Base-by-base conservation (phyloP, 2,888 invertebrate genomes). In the Tubiluchus corallicola region DNA sequence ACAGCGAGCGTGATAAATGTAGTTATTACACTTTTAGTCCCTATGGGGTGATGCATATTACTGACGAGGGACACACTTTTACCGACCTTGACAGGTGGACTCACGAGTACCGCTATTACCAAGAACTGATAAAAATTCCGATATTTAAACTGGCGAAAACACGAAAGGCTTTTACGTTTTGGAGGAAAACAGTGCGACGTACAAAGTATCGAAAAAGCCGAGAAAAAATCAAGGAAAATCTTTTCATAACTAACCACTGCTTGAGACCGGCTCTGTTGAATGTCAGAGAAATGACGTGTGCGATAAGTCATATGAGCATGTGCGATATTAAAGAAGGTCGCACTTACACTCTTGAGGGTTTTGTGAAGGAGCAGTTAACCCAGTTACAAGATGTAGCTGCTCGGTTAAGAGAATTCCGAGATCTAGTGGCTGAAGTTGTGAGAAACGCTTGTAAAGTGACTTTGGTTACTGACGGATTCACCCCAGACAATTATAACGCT, bases 21-120 rank as follows among this genome's bases (percentile, higher is more conserved):
- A 78, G 81, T 55, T 82, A 76, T 59, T 75, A 80, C 55, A 87
- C 85, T 0, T 77, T 88, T 52, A 82, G 85, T 51, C 67, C 73
- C 2, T 74, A 76, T 56, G 88, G 87, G 1, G 81, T 85, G 0
- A 77, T 82, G n/a, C 78, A 80, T 71, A 13, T 62, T 53, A 52
- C 46, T 15, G 62, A 62, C 21, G 74, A 72, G 44, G 83, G 83
- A 59, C 77, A 79, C 63, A 74, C 75, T 13, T 85, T 82, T 57
- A 82, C 82, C 0, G 73, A 77, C 5, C 67, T 87, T 3, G 71
- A 75, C 17, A 70, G 75, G 48, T 87, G 84, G 84, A 79, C 82
- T 58, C 74, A 74, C 47, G 84, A 85, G 58, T 84, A 82, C 55
- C 73, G 72, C n/a, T 75, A 75, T 61, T 85, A 81, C 57, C 71